These are phyloP conservation scores for Beris morrisii DNA, from an alignment of 2,888 invertebrate genomes.

Conservation along the genomic window DNA sequence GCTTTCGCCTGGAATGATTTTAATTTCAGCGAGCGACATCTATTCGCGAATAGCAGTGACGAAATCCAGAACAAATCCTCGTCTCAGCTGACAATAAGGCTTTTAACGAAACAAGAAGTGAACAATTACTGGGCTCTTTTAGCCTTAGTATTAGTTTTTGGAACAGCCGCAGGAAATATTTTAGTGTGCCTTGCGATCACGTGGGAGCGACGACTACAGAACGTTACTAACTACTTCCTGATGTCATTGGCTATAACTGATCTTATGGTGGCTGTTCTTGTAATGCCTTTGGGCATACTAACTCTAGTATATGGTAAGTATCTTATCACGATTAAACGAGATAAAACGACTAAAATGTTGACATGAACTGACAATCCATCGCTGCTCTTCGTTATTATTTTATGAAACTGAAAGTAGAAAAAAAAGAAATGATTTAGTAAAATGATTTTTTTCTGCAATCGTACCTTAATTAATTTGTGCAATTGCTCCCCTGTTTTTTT, in stretches of 20 bases:
- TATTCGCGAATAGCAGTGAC: constrained; percentile 1
- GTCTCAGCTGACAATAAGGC: constrained; percentile 15
- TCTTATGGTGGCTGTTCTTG: constrained; percentile 88
- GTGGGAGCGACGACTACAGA: constrained; percentile 88
- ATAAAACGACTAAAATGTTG: neutral
- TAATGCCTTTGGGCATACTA: constrained; percentile 92
- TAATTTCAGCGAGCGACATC: constrained; percentile 1
- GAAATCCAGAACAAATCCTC: constrained; percentile 5
- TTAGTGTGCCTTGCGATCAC: constrained; percentile 92
- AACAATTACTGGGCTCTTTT: constrained; percentile 84
- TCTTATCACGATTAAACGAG: neutral
- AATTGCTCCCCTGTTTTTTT: no score
- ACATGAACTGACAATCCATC: no score
- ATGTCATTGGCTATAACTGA: constrained; percentile 96
- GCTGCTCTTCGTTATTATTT: no score
- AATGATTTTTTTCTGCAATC: no score
- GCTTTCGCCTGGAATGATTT: constrained; percentile 12
- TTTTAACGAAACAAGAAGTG: constrained; percentile 11
- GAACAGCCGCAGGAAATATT: constrained; percentile 89
- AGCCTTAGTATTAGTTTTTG: constrained; percentile 75
- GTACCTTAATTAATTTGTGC: no score
- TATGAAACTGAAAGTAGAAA: no score
- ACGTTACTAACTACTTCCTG: constrained; percentile 95
- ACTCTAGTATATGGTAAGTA: constrained; percentile 78
- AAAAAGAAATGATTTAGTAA: no score